These are phyloP conservation scores for Platyscapa corneri DNA, from an alignment of 1,140 invertebrate species.

Conservation along the genomic window DNA sequence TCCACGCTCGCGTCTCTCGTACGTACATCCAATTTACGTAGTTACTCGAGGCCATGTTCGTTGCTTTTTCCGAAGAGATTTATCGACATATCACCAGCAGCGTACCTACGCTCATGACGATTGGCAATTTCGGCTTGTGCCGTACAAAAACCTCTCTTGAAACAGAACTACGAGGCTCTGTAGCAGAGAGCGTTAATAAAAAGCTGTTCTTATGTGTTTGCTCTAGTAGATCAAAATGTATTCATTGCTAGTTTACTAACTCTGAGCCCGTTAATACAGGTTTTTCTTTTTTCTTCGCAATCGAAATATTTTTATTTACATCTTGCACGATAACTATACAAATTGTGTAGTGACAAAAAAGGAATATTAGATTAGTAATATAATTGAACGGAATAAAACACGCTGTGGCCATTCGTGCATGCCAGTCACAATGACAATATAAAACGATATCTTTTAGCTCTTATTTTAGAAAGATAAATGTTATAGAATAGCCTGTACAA, in stretches of 20 bases:
- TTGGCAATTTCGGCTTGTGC: conserved; percentile 40
- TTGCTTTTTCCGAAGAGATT: conserved; percentile 33
- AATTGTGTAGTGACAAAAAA: no score
- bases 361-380: no score
- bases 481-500: no score
- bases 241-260: neutral
- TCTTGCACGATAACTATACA: neutral
- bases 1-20: conserved; percentile 1
- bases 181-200: neutral
- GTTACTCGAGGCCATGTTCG: conserved; percentile 45
- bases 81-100: conserved; percentile 45
- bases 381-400: no score
- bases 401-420: no score
- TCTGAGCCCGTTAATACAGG: no score
- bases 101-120: conserved; percentile 39
- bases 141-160: neutral
- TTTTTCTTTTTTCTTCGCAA: no score
- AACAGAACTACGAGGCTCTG: neutral
- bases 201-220: neutral
- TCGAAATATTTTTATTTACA: neutral
- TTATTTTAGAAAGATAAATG: no score
- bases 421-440: no score
- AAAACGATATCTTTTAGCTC: no score
- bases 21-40: conserved; percentile 43
- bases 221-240: neutral